phyloP scores from a whole-genome alignment of 2,797 vertebrate genomes.

The Prunella strophiata region DNA sequence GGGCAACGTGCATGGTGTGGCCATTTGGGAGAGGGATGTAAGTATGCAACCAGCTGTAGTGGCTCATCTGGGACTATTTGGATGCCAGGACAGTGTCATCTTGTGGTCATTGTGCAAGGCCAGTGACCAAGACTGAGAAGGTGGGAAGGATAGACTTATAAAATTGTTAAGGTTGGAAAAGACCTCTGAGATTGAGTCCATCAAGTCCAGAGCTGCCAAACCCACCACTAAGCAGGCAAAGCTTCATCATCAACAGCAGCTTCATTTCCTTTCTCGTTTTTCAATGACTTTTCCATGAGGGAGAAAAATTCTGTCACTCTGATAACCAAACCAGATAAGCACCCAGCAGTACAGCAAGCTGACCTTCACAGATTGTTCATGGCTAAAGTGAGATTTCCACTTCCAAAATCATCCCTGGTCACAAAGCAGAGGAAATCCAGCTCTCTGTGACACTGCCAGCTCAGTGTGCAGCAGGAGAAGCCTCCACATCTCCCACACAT shows the following conservation, averaged over 20 bases:
- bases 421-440: not conserved
- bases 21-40: not conserved
- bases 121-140: constrained; percentile 12
- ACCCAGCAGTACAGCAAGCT: not conserved
- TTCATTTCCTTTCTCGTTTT: constrained; percentile 50
- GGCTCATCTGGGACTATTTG: not conserved
- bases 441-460: not conserved
- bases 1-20: not conserved
- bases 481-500: not conserved
- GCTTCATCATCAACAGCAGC: not conserved
- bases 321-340: constrained; percentile 57
- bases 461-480: not conserved
- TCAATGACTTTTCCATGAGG: constrained; percentile 57
- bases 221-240: not conserved
- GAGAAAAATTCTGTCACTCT: constrained; percentile 10
- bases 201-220: not conserved
- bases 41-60: not conserved
- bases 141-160: not conserved
- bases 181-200: not conserved
- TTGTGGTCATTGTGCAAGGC: not conserved
- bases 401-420: not conserved
- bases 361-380: not conserved
- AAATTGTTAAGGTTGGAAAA: not conserved
- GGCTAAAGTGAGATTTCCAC: constrained; percentile 3
- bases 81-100: not conserved